Evolutionary conservation across 2,797 vertebrate species (phyloP).

Genomic region (Holocentrus rufus): DNA sequence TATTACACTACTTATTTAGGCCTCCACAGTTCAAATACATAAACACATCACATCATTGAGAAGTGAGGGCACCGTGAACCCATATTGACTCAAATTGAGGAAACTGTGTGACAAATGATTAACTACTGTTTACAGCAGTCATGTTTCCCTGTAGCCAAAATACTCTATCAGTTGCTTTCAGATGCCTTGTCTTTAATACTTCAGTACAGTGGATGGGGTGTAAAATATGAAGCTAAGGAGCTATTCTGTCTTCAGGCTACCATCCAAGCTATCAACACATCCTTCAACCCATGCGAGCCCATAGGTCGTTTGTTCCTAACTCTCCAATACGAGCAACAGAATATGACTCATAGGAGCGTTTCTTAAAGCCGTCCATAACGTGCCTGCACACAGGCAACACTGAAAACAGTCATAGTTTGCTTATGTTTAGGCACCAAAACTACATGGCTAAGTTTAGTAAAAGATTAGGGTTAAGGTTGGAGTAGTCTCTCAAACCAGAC

Average conservation of each 20-base stretch:
- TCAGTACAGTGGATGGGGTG: not conserved
- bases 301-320: too few relatives aligned
- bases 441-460: too few relatives aligned
- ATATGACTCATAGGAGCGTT: too few relatives aligned
- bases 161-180: not conserved
- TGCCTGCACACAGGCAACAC: too few relatives aligned
- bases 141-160: not conserved
- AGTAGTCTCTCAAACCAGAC: too few relatives aligned
- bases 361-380: too few relatives aligned
- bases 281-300: too few relatives aligned
- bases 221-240: slow-evolving; percentile 1
- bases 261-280: not conserved
- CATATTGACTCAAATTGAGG: slow-evolving; percentile 17
- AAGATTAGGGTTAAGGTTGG: too few relatives aligned
- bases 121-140: not conserved
- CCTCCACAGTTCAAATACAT: not conserved
- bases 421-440: too few relatives aligned
- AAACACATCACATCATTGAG: too few relatives aligned
- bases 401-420: too few relatives aligned
- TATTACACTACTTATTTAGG: not conserved
- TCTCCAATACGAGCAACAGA: too few relatives aligned
- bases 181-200: not conserved
- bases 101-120: not conserved
- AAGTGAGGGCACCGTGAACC: not conserved
- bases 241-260: not conserved